Evolutionary conservation across 2,888 invertebrate species (phyloP).

Genomic region (Caenorhabditis virilis): DNA sequence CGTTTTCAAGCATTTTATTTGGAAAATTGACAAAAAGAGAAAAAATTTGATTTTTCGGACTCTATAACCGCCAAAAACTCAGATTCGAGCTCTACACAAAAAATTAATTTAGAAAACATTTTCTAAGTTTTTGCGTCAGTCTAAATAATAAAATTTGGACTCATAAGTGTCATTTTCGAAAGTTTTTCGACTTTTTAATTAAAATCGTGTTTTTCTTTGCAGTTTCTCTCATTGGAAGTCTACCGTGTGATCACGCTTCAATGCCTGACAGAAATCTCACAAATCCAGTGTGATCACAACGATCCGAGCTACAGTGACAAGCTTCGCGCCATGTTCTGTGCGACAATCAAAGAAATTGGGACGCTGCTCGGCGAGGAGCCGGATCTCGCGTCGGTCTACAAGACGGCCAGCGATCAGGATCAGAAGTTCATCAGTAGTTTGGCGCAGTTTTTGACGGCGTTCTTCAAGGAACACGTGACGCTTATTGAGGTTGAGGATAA

Average conservation of each 20-base stretch:
- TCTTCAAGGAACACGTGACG: slow-evolving; percentile 90
- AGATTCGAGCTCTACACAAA: no score
- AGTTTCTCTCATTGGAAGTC: slow-evolving; percentile 94
- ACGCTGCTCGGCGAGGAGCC: slow-evolving; percentile 71
- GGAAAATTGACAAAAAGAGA: no score
- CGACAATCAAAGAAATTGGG: slow-evolving; percentile 78
- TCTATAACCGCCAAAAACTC: no score
- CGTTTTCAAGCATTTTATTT: no score
- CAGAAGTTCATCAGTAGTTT: slow-evolving; percentile 98
- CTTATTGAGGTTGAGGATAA: slow-evolving; percentile 55
- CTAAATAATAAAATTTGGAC: no score
- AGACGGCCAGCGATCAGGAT: slow-evolving; percentile 89
- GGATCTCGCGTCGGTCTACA: slow-evolving; percentile 91
- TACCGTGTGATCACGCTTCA: slow-evolving; percentile 97
- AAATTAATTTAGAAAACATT: no score
- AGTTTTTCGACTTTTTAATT: not conserved
- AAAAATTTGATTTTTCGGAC: no score
- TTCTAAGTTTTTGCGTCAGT: no score
- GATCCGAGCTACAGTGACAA: slow-evolving; percentile 84
- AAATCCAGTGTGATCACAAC: slow-evolving; percentile 56
- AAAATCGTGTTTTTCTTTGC: slow-evolving; percentile 43
- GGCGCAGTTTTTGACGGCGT: slow-evolving; percentile 93
- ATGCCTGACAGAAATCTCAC: slow-evolving; percentile 93
- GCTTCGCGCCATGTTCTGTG: slow-evolving; percentile 85
- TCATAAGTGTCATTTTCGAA: not conserved